Percentiles rank a stretch among this genome's conserved stretches.
phyloP scores from a whole-genome alignment of 2,888 invertebrate genomes.

The Lapara coniferarum region DNA sequence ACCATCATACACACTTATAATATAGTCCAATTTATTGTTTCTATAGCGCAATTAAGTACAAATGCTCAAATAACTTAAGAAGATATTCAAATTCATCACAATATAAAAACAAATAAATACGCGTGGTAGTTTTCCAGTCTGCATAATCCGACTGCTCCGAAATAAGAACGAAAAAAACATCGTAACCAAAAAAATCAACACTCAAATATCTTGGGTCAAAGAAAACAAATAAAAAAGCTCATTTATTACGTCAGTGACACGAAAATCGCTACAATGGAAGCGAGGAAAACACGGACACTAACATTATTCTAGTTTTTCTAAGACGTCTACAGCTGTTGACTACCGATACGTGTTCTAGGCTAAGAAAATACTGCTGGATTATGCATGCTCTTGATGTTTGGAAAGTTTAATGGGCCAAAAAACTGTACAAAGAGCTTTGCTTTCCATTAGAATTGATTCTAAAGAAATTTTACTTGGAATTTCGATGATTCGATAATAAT shows the following conservation, averaged over 20 bases:
- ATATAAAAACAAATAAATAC: too few species aligned
- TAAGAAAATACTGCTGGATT: neutral
- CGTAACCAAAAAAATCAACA: constrained; percentile 15
- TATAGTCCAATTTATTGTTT: too few species aligned
- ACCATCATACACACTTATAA: too few species aligned
- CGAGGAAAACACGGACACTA: neutral
- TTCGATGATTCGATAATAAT: too few species aligned
- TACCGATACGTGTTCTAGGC: neutral
- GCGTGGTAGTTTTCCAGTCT: neutral
- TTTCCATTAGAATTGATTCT: too few species aligned
- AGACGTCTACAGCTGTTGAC: neutral
- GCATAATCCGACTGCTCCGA: neutral
- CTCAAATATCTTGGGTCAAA: constrained; percentile 7
- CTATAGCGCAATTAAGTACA: too few species aligned
- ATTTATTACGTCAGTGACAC: constrained; percentile 13
- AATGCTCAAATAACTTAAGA: too few species aligned
- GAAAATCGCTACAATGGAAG: constrained; percentile 9
- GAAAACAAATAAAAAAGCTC: constrained; percentile 19
- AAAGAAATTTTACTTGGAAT: too few species aligned
- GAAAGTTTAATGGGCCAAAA: too few species aligned
- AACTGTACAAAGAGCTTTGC: too few species aligned
- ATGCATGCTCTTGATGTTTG: neutral
- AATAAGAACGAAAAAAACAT: constrained; percentile 2
- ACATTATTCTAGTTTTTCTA: constrained; percentile 10
- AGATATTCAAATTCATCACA: too few species aligned